Evolutionary conservation across 2,113 vertebrate genomes (phyloP), one percentile per base, ranked within the genome.

Genomic region (Gallinago jamesoni): DNA sequence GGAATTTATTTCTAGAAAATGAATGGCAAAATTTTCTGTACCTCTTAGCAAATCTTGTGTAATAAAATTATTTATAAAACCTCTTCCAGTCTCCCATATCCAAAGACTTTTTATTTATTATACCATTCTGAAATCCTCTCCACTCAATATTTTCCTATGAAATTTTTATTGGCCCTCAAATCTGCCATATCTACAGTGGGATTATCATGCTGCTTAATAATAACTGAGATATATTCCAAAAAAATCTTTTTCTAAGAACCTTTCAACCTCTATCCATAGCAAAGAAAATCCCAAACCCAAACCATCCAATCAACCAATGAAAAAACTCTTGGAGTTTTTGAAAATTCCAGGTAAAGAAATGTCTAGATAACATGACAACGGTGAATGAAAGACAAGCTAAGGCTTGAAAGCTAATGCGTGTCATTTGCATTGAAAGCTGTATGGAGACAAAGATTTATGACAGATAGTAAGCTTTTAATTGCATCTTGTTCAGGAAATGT

Each of bases 391-490:
- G 19, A 43, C 22, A 66, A 16, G 14, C 24, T 77, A 76, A 92
- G 39, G 18, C 14, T 74, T 91, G 47, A 94, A 91, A 72, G 15
- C 5, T 73, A 63, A 75, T 64, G 11, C 10, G 52, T 27, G n/a
- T 22, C n/a, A 63, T 12, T 45, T 59, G 16, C 27, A 64, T 28
- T 94, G 67, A 90, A 95, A 63, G 24, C 50, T 87, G 8, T 23
- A 73, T 55, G 21, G 48, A 93, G n/a, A 43, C 27, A 88, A 91
- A 89, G 37, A 79, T 63, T 82, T 76, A 55, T 74, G 66, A 41
- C 77, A 96, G 76, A 96, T 82, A 86, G 72, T 21, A 78, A 77
- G 39, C 24, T 85, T 91, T 94, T 93, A 93, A 83, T 87, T 96
- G 84, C 75, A 90, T 90, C 21, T 93, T 83, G 15, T 81, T 91